Conservation (phyloP, 2,888 invertebrate genomes). For the Ormyrus labotus region DNA sequence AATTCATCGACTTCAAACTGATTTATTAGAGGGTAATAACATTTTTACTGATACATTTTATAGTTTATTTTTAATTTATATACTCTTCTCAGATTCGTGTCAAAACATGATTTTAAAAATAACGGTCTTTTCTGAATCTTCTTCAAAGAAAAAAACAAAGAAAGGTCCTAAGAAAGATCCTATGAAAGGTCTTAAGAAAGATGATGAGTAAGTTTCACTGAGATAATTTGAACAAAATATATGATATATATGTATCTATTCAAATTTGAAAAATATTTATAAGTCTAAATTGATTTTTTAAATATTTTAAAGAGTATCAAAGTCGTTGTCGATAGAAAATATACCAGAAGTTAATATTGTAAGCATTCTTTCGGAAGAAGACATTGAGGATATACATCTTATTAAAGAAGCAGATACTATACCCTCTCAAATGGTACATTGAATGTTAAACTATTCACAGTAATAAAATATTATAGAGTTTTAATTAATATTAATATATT, state of each 20-base stretch:
- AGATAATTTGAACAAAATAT: not conserved
- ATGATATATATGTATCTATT: not conserved
- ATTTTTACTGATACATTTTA: not conserved
- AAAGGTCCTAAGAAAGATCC: not conserved
- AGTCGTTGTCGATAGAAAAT: not conserved
- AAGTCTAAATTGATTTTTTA: too few species aligned
- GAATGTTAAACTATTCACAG: too few species aligned
- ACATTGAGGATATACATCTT: constrained; percentile 9
- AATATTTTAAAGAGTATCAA: too few species aligned
- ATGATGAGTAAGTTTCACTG: not conserved
- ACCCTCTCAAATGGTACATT: too few species aligned
- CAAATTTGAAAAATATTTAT: too few species aligned
- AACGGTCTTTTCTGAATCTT: not conserved
- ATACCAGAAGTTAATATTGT: constrained; percentile 7
- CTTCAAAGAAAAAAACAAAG: not conserved
- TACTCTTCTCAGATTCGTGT: not conserved
- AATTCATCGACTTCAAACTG: constrained; percentile 22
- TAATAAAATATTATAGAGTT: not conserved
- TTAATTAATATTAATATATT: not conserved
- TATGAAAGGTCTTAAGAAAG: not conserved
- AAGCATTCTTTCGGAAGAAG: not conserved
- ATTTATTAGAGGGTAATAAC: constrained; percentile 6
- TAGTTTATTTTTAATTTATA: not conserved
- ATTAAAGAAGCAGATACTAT: not conserved
- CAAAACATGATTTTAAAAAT: constrained; percentile 3